These are phyloP conservation scores for Apantesis nais DNA, from an alignment of 2,888 invertebrate genomes.

Conservation along the genomic window DNA sequence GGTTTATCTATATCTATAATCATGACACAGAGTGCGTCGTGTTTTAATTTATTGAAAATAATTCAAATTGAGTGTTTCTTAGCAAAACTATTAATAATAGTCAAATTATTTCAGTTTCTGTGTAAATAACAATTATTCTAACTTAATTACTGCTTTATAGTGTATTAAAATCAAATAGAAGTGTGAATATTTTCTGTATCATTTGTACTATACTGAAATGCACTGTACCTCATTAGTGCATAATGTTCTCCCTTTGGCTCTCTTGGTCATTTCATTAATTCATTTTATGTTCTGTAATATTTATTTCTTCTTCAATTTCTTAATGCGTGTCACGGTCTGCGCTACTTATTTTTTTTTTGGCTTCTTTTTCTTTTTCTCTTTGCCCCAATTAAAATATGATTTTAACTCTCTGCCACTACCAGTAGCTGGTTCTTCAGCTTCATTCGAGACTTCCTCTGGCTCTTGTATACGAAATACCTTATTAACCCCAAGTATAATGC, in stretches of 20 bases:
- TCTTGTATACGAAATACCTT: constrained; percentile 34
- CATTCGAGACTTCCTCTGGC: constrained; percentile 34
- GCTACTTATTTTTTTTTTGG: constrained; percentile 48
- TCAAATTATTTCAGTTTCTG: background rate
- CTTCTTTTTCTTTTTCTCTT: constrained; percentile 53
- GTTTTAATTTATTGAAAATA: background rate
- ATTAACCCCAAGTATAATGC: constrained; percentile 23
- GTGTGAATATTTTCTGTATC: background rate
- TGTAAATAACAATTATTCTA: background rate
- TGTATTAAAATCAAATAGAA: background rate
- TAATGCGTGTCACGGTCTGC: too few relatives aligned
- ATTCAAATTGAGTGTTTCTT: background rate
- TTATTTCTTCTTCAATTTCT: background rate
- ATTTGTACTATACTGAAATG: background rate
- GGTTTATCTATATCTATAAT: background rate
- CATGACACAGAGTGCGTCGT: too few relatives aligned
- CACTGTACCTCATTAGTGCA: background rate
- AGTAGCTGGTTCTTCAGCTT: constrained; percentile 45
- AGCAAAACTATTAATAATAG: background rate
- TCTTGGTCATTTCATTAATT: background rate
- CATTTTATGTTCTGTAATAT: too few relatives aligned
- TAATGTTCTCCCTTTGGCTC: background rate
- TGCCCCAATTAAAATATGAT: constrained; percentile 62
- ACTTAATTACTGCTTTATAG: background rate
- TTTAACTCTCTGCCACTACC: constrained; percentile 54